Conservation (phyloP, 2,888 invertebrate species). For the Drepanosiphum platanoidis region DNA sequence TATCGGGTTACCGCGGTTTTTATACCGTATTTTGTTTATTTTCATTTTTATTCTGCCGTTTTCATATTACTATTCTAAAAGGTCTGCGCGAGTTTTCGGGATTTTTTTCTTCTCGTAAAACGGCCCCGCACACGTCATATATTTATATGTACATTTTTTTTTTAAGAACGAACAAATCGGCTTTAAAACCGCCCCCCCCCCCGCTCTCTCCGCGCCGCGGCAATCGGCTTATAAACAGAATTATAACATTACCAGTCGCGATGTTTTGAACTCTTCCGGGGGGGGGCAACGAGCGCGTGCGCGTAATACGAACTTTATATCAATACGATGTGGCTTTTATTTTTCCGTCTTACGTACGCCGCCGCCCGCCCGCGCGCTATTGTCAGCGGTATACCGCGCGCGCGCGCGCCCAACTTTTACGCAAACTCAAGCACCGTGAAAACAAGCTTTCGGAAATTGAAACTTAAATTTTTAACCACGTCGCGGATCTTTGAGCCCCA, state of each 20-base stretch:
- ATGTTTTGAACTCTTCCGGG: slow-evolving; percentile 35
- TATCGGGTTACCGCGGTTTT: slow-evolving; percentile 49
- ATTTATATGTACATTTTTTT: too few relatives aligned
- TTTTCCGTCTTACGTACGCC: slow-evolving; percentile 22
- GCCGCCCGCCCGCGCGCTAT: too few relatives aligned
- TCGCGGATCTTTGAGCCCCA: slow-evolving; percentile 38
- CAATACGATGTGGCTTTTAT: slow-evolving; percentile 44
- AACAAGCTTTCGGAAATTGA: slow-evolving; percentile 64
- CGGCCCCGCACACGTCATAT: not conserved
- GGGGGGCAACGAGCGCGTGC: too few relatives aligned
- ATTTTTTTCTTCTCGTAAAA: slow-evolving; percentile 25
- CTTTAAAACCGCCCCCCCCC: slow-evolving; percentile 49
- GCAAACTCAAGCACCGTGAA: slow-evolving; percentile 48
- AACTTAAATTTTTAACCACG: slow-evolving; percentile 64
- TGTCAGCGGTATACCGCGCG: slow-evolving; percentile 29
- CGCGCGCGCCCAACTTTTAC: slow-evolving; percentile 35
- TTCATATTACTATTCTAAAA: slow-evolving; percentile 52
- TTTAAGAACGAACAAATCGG: slow-evolving; percentile 53
- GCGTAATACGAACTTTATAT: slow-evolving; percentile 29
- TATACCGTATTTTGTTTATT: slow-evolving; percentile 12
- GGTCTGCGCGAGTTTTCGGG: slow-evolving; percentile 11
- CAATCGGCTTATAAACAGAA: slow-evolving; percentile 59
- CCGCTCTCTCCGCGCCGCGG: slow-evolving; percentile 27
- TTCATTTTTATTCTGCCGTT: not conserved
- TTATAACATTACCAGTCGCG: slow-evolving; percentile 52